Percentiles rank a stretch among this genome's conserved stretches.
These are phyloP conservation scores for Hassar affinis DNA, from an alignment of 2,113 vertebrate species.

Conservation along the genomic window DNA sequence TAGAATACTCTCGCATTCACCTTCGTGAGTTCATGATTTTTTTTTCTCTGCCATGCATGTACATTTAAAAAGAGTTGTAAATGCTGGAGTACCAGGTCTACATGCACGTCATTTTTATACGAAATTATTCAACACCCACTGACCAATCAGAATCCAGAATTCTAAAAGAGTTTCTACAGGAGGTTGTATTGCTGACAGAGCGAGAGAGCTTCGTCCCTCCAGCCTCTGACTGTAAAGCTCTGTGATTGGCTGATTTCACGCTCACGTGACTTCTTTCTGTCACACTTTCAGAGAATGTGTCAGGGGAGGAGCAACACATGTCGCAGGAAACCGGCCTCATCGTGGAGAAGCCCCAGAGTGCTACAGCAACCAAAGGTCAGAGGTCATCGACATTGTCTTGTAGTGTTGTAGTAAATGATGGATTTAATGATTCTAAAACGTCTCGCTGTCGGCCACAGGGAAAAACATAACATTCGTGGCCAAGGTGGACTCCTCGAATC, in stretches of 20 bases:
- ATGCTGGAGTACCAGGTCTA: too few species aligned
- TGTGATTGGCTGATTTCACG: background rate
- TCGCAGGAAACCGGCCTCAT: slow-evolving; percentile 74
- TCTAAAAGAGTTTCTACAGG: too few species aligned
- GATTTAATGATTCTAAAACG: background rate
- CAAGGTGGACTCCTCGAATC: slow-evolving; percentile 76
- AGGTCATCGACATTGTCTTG: background rate
- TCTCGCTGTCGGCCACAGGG: slow-evolving; percentile 62
- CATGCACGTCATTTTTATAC: too few species aligned
- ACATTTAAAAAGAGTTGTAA: too few species aligned
- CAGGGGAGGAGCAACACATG: slow-evolving; percentile 61
- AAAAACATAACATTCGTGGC: slow-evolving; percentile 70
- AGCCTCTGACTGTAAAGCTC: background rate
- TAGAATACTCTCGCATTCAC: too few species aligned
- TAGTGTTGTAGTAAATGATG: background rate
- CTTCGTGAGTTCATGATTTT: too few species aligned
- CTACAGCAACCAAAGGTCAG: slow-evolving; percentile 71
- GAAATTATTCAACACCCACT: background rate
- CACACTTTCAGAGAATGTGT: slow-evolving; percentile 52
- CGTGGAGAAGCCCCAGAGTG: slow-evolving; percentile 72
- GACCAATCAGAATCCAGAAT: slow-evolving; percentile 1
- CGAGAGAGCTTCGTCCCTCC: background rate
- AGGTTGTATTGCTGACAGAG: too few species aligned
- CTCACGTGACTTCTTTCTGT: slow-evolving; percentile 34
- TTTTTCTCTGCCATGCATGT: background rate